phyloP scores from a whole-genome alignment of 2,113 vertebrate species.

The Atrichornis clamosus region DNA sequence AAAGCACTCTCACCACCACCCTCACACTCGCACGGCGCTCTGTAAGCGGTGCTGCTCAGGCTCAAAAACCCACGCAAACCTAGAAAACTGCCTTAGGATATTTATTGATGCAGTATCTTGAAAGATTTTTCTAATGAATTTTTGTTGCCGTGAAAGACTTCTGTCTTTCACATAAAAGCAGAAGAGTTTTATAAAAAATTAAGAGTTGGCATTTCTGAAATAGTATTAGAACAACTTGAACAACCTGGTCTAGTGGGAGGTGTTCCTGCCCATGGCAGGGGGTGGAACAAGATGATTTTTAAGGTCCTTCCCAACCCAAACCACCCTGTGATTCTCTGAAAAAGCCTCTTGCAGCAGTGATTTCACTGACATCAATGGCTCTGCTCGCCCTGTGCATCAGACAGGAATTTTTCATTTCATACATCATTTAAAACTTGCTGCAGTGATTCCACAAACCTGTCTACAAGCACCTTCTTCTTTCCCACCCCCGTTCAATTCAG shows the following conservation, averaged over 20 bases:
- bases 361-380: constrained; percentile 1
- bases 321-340: not conserved
- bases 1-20: not conserved
- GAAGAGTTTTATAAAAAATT: constrained; percentile 17
- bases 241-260: not conserved
- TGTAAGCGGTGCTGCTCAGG: not conserved
- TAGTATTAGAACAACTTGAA: constrained; percentile 26
- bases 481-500: not conserved
- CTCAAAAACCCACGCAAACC: not conserved
- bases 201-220: constrained; percentile 26
- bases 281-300: not conserved
- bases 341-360: constrained; percentile 7
- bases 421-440: constrained; percentile 73
- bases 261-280: not conserved
- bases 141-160: not conserved
- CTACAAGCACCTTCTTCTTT: not conserved
- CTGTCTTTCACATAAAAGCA: not conserved
- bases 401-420: constrained; percentile 74
- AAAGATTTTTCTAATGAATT: not conserved
- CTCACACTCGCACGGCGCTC: fast-evolving
- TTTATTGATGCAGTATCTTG: not conserved
- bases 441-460: constrained; percentile 62
- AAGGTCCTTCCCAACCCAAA: not conserved
- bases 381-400: constrained; percentile 30
- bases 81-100: not conserved